Base-by-base conservation (phyloP, 2,797 vertebrate genomes). In the Bovichtus variegatus region DNA sequence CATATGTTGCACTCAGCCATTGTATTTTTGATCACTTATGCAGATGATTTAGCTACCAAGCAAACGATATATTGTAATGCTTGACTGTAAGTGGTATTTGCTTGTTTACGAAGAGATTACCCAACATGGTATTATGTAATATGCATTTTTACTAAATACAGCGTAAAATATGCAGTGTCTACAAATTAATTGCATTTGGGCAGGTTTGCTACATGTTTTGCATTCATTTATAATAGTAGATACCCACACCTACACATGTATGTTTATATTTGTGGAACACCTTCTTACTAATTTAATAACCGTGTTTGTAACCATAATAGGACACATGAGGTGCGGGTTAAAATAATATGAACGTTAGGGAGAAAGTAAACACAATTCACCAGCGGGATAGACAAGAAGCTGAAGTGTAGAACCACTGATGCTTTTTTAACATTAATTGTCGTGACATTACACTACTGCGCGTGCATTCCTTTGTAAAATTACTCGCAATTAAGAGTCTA, bases 61-160 rank as follows among this genome's bases (percentile, higher is more conserved):
- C 63, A 70, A 53, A 62, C 46, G 66, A 62, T 16, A 76, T 34
- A 16, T 1, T 9, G 1, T 49, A 57, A 51, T 21, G 44, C 62
- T 66, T 43, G 65, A 25, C 63, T 38, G 21, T 51, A 47, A 49
- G 63, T 71, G 31, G 31, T 43, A 10, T 71, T 74, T 64, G 55
- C 40, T 63, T 71, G 21, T 71, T 81, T 63, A 25, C 40, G 40
- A 76, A 71, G 53, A 76, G 67, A 78, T 86, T 77, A 82, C 29
- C 60, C 36, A 79, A 63, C 73, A 61, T 78, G 43, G 18, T 21
- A 77, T 85, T 84, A 87, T 80, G 36, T 82, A 82, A 86, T 62
- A 46, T 81, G 31, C 23, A 74, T 74, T 73, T 73, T 64, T 10
- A 68, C 16, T 25, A 64, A 81, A 73, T 62, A 27, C 71, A 43